These are phyloP conservation scores for Strix uralensis DNA, from an alignment of 2,113 vertebrate genomes.

Conservation along the genomic window DNA sequence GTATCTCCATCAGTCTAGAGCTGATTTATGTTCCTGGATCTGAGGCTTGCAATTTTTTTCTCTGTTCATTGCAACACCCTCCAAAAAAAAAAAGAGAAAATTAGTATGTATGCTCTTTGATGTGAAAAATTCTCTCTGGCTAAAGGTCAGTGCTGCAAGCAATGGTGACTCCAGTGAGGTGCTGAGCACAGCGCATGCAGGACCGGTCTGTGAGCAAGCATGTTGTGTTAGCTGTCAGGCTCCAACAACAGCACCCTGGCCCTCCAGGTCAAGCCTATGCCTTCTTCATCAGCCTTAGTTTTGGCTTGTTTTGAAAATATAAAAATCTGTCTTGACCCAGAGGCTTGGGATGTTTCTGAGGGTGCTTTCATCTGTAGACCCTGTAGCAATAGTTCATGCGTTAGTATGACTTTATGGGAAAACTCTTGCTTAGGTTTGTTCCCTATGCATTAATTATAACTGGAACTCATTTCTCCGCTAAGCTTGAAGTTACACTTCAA, in stretches of 20 bases:
- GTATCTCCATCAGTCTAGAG: not conserved
- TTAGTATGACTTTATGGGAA: not conserved
- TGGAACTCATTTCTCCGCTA: not conserved
- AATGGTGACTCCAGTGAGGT: not conserved
- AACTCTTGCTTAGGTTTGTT: not conserved
- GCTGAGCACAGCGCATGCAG: rapidly evolving
- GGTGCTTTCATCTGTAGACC: not conserved
- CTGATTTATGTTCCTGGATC: not conserved
- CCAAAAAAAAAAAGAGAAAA: not conserved
- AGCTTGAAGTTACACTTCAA: not conserved
- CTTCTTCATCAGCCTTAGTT: not conserved
- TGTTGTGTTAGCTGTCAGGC: not conserved
- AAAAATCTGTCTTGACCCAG: not conserved
- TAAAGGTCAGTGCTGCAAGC: not conserved
- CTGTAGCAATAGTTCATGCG: rapidly evolving
- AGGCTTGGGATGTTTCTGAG: not conserved
- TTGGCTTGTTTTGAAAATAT: not conserved
- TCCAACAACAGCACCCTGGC: not conserved
- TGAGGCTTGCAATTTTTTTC: not conserved
- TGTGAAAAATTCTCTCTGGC: not conserved
- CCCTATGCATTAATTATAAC: not conserved
- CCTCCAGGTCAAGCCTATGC: not conserved
- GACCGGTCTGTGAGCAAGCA: not conserved
- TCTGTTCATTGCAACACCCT: not conserved
- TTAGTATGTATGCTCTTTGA: not conserved